Evolutionary conservation across 2,888 invertebrate genomes (phyloP).

Genomic region (Nomada ruficornis): DNA sequence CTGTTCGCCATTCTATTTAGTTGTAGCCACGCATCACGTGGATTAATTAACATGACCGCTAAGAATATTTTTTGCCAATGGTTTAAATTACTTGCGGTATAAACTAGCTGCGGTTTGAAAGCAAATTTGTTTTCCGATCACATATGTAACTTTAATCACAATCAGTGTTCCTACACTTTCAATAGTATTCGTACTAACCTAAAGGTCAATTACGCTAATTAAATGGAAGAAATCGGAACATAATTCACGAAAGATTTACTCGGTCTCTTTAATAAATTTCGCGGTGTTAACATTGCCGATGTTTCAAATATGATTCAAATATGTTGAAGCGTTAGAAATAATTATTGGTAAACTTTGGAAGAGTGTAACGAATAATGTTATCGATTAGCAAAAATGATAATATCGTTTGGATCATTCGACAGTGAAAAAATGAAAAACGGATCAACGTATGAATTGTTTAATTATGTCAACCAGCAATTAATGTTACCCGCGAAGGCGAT

Average conservation of each 20-base stretch:
- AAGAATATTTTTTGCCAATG: constrained; percentile 46
- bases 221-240: not conserved
- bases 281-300: too few relatives aligned
- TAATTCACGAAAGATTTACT: not conserved
- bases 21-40: constrained; percentile 10
- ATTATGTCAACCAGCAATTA: constrained; percentile 16
- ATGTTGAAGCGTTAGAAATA: too few relatives aligned
- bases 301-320: too few relatives aligned
- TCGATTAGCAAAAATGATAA: not conserved
- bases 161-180: constrained; percentile 26
- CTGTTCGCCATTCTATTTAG: constrained; percentile 7
- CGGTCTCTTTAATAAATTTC: too few relatives aligned
- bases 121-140: constrained; percentile 45
- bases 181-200: not conserved
- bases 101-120: constrained; percentile 39
- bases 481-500: constrained; percentile 16
- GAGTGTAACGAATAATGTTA: too few relatives aligned
- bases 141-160: constrained; percentile 14
- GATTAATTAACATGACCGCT: constrained; percentile 51
- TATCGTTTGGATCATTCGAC: not conserved
- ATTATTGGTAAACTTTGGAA: too few relatives aligned
- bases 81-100: constrained; percentile 53
- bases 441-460: not conserved
- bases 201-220: not conserved
- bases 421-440: not conserved